These are phyloP conservation scores for Drosophila aldrichi DNA, from an alignment of 2,888 invertebrate species.

Conservation along the genomic window DNA sequence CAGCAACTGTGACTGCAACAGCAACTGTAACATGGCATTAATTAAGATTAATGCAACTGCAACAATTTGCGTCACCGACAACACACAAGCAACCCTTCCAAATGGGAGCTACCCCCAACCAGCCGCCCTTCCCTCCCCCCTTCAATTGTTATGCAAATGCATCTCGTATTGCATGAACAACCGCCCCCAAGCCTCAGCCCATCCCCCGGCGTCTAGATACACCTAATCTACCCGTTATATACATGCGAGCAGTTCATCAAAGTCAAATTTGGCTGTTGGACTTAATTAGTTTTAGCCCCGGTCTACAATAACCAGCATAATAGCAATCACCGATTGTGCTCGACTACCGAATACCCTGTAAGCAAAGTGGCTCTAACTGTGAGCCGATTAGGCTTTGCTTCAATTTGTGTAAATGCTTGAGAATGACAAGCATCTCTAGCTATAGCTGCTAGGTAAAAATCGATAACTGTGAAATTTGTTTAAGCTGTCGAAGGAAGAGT, in stretches of 20 bases:
- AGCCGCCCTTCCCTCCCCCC: background rate
- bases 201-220: background rate
- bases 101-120: background rate
- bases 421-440: background rate
- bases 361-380: background rate
- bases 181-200: background rate
- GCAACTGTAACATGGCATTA: slow-evolving; percentile 28
- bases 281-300: slow-evolving; percentile 52
- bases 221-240: background rate
- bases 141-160: slow-evolving; percentile 46
- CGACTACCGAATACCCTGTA: background rate
- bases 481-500: background rate
- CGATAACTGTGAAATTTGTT: background rate
- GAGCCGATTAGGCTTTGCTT: background rate
- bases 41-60: slow-evolving; percentile 48
- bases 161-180: slow-evolving; percentile 25
- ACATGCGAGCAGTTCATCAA: slow-evolving; percentile 33
- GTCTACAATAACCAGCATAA: slow-evolving; percentile 17
- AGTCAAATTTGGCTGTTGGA: slow-evolving; percentile 29
- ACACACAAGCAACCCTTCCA: slow-evolving; percentile 16
- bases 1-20: background rate
- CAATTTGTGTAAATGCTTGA: background rate
- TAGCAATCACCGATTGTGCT: background rate
- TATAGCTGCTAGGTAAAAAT: background rate
- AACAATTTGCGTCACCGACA: slow-evolving; percentile 26